phyloP scores from a whole-genome alignment of 2,113 vertebrate species.

The Tor tambroides region DNA sequence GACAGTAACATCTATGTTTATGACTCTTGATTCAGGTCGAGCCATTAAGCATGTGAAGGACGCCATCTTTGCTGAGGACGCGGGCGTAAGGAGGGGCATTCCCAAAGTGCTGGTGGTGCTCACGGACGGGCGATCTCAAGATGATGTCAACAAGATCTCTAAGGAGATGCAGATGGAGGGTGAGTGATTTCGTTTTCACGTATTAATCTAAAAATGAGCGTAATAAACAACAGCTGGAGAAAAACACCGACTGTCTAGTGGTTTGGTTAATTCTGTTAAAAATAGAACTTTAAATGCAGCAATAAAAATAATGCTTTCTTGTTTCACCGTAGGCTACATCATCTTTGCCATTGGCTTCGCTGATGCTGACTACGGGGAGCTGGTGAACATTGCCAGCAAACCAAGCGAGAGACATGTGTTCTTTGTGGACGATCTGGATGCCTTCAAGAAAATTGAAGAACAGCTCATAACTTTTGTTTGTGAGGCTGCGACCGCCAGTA shows the following conservation, averaged over 20 bases:
- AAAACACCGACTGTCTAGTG: neutral
- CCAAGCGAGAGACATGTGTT: conserved; percentile 94
- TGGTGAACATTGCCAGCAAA: conserved; percentile 97
- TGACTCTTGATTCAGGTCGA: conserved; percentile 78
- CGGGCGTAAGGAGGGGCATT: conserved; percentile 85
- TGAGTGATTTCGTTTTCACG: conserved; percentile 66
- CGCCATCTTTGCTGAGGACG: conserved; percentile 81
- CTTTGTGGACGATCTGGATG: conserved; percentile 97
- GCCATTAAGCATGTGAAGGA: conserved; percentile 94
- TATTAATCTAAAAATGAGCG: neutral
- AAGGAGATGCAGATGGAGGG: conserved; percentile 91
- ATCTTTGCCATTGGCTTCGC: conserved; percentile 97
- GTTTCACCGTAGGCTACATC: conserved; percentile 80
- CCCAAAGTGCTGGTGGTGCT: conserved; percentile 95
- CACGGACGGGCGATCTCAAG: conserved; percentile 95
- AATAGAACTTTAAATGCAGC: conserved; percentile 11
- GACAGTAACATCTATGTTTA: neutral
- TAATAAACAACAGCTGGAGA: neutral
- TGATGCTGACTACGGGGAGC: conserved; percentile 93
- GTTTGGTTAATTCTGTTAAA: conserved; percentile 9
- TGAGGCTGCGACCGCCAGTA: conserved; percentile 97
- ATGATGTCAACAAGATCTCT: conserved; percentile 93
- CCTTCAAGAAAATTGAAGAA: conserved; percentile 97
- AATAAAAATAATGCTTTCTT: neutral
- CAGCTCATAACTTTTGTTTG: conserved; percentile 98